Base-by-base conservation (phyloP, 2,888 invertebrate genomes). In the Hirtodrosophila alboralis region DNA sequence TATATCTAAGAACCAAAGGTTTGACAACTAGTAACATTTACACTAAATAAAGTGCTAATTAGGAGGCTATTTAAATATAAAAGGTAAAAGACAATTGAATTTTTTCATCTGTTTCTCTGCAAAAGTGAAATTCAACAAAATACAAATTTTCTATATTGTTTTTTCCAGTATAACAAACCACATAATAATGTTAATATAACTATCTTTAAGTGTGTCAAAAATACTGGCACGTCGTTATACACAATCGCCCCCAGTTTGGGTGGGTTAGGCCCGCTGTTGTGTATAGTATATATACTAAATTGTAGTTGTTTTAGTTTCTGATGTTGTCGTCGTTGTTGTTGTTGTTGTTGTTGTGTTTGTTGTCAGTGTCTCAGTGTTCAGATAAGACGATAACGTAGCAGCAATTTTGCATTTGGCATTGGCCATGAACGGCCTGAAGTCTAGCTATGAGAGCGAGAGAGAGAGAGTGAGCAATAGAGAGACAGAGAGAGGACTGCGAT, bases 321-420 rank as follows among this genome's bases (percentile, higher is more conserved):
- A 5, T n/a, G 45, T 7, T 52, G 62, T 52, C 26, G 38, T 33
- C 21, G 37, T 14, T 27, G 43, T 63, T 27, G 56, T 59, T 59
- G 62, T 26, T 40, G 56, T 27, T 12, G 18, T 3, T 30, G 28
- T 26, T 48, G n/a, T n/a, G n/a, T n/a, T n/a, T n/a, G 49, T 6
- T 45, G 34, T 44, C 16, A 37, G 36, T n/a, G n/a, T n/a, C n/a
- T 51, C 37, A 43, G 37, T 43, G 18, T 31, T 37, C 56, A 60
- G 72, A 75, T 75, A 74, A 71, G 63, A 41, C 63, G 76, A 70
- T 75, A 75, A 68, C 58, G 58, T 27, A 12, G 49, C 33, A 30
- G 30, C 40, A 45, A 45, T 52, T 63, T 68, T 36, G 68, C 69
- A 59, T 68, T 67, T 38, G 74, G 43, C 71, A 76, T 74, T 74